phyloP scores from a whole-genome alignment of 1,140 invertebrate species.

The Coptotermes formosanus region DNA sequence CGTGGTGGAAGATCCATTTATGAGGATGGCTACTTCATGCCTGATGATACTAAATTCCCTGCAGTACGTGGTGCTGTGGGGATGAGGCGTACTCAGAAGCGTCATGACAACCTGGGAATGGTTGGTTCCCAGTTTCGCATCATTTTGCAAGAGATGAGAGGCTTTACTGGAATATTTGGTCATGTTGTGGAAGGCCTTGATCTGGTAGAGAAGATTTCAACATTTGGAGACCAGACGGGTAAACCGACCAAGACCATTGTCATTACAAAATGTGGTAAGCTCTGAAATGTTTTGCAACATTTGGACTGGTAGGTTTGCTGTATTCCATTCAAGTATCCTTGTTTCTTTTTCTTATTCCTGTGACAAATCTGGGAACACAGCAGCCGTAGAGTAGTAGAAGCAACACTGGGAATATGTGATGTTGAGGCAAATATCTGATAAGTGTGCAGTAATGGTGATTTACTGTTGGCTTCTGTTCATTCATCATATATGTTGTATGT shows the following conservation, averaged over 20 bases:
- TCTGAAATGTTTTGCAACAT: conserved; percentile 46
- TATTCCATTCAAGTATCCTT: background rate
- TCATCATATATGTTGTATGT: background rate
- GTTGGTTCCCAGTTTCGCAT: conserved; percentile 83
- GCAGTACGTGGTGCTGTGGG: conserved; percentile 74
- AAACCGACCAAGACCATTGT: conserved; percentile 73
- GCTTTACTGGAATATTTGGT: conserved; percentile 81
- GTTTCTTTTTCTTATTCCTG: background rate
- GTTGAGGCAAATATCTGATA: background rate
- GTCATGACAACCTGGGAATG: conserved; percentile 75
- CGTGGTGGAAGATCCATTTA: conserved; percentile 75
- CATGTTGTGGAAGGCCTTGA: conserved; percentile 79
- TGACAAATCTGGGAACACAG: background rate
- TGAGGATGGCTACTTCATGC: conserved; percentile 75
- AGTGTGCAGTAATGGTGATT: background rate
- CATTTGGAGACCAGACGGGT: conserved; percentile 71
- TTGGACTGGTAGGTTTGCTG: background rate
- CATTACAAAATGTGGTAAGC: conserved; percentile 74
- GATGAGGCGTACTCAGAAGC: conserved; percentile 78
- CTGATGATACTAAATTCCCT: conserved; percentile 76
- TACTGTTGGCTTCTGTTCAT: conserved; percentile 7
- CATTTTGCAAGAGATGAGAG: conserved; percentile 75
- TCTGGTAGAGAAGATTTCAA: conserved; percentile 75
- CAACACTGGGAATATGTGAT: background rate
- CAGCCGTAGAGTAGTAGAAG: background rate